Percentiles rank a stretch among this genome's conserved stretches.
phyloP scores from a whole-genome alignment of 2,113 vertebrate species.

The Leucoraja erinaceus region DNA sequence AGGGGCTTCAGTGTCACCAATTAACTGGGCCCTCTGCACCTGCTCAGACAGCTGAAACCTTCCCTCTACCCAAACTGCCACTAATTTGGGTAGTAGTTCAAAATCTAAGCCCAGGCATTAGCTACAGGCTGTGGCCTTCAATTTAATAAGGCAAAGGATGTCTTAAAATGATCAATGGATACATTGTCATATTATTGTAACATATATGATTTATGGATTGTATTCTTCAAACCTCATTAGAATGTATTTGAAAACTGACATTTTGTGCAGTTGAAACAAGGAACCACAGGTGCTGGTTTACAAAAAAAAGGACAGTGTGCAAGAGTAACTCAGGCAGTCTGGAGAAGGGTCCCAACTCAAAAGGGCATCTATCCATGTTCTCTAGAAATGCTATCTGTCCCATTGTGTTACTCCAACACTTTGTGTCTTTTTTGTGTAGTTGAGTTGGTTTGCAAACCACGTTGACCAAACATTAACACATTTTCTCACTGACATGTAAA shows the following conservation, averaged over 20 bases:
- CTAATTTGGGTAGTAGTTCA: background rate
- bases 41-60: background rate
- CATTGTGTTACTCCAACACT: no score
- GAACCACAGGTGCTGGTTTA: no score
- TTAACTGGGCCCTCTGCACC: background rate
- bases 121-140: background rate
- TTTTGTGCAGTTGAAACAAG: background rate
- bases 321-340: no score
- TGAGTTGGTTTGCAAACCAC: background rate
- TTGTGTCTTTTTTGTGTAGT: no score
- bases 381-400: no score
- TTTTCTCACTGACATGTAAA: background rate
- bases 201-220: background rate
- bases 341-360: no score
- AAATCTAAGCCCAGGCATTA: background rate
- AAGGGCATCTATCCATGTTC: no score
- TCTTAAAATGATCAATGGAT: background rate
- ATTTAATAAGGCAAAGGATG: background rate
- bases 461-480: background rate
- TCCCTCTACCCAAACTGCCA: background rate
- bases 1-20: background rate
- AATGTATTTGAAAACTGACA: background rate
- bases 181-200: background rate
- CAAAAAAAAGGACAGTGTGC: no score
- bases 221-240: background rate